Evolutionary conservation across 1,140 invertebrate genomes (phyloP).

Genomic region (Danaus melanippus): DNA sequence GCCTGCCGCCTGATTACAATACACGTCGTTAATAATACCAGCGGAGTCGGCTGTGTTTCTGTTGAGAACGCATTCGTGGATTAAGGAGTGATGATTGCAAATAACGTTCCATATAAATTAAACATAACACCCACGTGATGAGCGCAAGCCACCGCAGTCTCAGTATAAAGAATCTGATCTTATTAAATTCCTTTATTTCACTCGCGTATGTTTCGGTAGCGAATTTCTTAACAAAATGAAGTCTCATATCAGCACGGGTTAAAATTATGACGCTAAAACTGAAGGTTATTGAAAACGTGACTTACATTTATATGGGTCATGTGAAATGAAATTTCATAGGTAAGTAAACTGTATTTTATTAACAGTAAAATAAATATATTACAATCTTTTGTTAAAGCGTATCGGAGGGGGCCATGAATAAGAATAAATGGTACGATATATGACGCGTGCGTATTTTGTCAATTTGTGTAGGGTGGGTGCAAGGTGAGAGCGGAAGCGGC

Average conservation of each 20-base stretch:
- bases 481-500: conserved; percentile 18
- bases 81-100: conserved; percentile 31
- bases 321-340: conserved; percentile 52
- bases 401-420: too few species aligned
- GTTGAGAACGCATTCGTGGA: conserved; percentile 26
- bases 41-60: conserved; percentile 24
- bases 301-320: conserved; percentile 67
- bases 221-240: conserved; percentile 68
- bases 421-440: too few species aligned
- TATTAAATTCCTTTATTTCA: conserved; percentile 25
- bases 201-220: conserved; percentile 37
- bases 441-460: too few species aligned
- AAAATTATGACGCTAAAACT: conserved; percentile 72
- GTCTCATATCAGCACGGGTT: conserved; percentile 63
- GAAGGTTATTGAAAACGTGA: conserved; percentile 71
- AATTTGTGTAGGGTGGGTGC: conserved; percentile 1
- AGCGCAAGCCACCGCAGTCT: conserved; percentile 1
- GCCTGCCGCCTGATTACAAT: conserved; percentile 70
- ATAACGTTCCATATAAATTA: conserved; percentile 5
- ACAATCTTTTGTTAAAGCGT: conserved; percentile 15
- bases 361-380: conserved; percentile 29
- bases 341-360: conserved; percentile 40
- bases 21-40: conserved; percentile 69
- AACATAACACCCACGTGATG: conserved; percentile 8
- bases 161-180: conserved; percentile 13